Evolutionary conservation across 1,140 invertebrate species (phyloP).

Genomic region (Penaeus japonicus): DNA sequence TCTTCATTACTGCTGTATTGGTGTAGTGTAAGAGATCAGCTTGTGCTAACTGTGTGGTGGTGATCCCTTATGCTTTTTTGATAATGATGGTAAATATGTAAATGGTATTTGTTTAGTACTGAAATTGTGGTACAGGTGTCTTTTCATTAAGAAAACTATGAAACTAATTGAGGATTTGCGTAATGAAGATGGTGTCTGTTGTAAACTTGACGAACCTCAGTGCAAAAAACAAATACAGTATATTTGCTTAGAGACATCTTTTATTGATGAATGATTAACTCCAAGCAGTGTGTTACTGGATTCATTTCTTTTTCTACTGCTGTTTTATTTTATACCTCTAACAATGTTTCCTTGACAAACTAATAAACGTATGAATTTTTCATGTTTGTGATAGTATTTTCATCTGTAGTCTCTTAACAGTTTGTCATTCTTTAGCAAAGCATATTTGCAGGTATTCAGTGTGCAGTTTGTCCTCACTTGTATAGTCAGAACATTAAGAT

Average conservation of each 20-base stretch:
- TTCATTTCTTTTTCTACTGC: constrained; percentile 27
- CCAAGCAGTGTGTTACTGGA: background rate
- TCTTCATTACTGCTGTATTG: background rate
- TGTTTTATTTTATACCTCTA: constrained; percentile 41
- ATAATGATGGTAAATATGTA: constrained; percentile 24
- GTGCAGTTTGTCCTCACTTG: too few relatives aligned
- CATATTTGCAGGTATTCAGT: too few relatives aligned
- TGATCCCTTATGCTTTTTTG: background rate
- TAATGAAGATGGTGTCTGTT: constrained; percentile 32
- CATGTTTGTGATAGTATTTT: constrained; percentile 1
- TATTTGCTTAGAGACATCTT: constrained; percentile 51
- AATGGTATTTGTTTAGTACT: background rate
- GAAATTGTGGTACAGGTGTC: background rate
- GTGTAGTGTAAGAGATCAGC: background rate
- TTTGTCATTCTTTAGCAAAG: too few relatives aligned
- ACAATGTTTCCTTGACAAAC: constrained; percentile 36
- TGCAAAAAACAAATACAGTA: constrained; percentile 53
- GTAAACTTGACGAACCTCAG: constrained; percentile 31
- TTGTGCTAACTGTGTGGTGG: constrained; percentile 2
- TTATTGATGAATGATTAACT: constrained; percentile 37
- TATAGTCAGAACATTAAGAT: too few relatives aligned
- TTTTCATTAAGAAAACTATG: constrained; percentile 6
- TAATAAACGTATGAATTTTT: constrained; percentile 43
- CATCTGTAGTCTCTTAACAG: background rate
- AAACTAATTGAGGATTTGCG: background rate